Evolutionary conservation across 2,113 vertebrate species (phyloP).

Genomic region (Aptenodytes patagonicus): DNA sequence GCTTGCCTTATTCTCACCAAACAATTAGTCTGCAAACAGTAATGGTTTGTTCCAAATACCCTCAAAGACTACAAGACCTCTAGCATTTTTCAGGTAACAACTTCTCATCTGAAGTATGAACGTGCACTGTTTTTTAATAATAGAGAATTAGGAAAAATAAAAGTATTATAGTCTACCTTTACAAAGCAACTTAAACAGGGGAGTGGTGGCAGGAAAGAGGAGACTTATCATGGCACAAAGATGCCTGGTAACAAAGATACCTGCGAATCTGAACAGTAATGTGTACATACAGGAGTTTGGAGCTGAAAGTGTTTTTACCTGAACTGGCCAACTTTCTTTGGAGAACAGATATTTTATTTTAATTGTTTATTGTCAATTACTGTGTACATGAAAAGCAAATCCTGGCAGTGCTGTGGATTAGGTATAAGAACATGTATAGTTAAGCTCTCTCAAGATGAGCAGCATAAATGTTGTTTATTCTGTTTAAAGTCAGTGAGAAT

Average conservation of each 20-base stretch:
- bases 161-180: constrained; percentile 1
- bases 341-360: neutral
- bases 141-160: neutral
- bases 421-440: neutral
- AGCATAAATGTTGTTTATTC: neutral
- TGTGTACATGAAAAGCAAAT: constrained; percentile 6
- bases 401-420: neutral
- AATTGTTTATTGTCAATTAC: neutral
- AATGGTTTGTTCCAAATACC: constrained; percentile 71
- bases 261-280: neutral
- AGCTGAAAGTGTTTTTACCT: constrained; percentile 7
- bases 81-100: constrained; percentile 33
- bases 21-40: constrained; percentile 72
- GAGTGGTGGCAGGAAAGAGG: neutral
- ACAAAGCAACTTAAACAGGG: constrained; percentile 48
- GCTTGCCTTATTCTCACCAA: constrained; percentile 69
- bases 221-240: neutral
- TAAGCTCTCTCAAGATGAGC: neutral
- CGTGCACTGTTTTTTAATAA: neutral
- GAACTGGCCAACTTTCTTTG: constrained; percentile 15
- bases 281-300: neutral
- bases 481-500: neutral
- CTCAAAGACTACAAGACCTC: constrained; percentile 57
- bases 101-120: constrained; percentile 45
- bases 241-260: neutral